Evolutionary conservation across 1,140 invertebrate genomes (phyloP).

Genomic region (Macrotrachela quadricornifera): DNA sequence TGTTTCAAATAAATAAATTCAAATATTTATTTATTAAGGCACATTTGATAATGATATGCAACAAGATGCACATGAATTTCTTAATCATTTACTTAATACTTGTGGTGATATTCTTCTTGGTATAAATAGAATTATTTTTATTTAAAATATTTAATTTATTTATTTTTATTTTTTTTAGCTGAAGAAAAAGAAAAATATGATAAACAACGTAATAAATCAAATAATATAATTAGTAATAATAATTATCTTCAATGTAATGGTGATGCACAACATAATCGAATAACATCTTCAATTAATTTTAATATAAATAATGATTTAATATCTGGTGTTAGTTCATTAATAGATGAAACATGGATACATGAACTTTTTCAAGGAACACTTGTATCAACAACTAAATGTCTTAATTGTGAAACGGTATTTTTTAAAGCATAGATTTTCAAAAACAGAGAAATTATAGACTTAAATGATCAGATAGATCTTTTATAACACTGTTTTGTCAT

Average conservation of each 20-base stretch:
- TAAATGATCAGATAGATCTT: no score
- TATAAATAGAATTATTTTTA: constrained; percentile 8
- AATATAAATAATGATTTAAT: no score
- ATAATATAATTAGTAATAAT: background rate
- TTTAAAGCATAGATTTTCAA: constrained; percentile 6
- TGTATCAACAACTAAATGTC: constrained; percentile 91
- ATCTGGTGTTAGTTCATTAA: constrained; percentile 22
- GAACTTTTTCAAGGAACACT: constrained; percentile 98
- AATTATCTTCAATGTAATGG: background rate
- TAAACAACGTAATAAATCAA: constrained; percentile 20
- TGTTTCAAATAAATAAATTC: background rate
- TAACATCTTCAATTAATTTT: no score
- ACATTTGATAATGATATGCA: constrained; percentile 99
- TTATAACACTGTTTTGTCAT: no score
- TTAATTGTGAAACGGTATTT: constrained; percentile 91
- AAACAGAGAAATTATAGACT: background rate
- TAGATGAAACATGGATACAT: constrained; percentile 93
- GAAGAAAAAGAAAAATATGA: constrained; percentile 30
- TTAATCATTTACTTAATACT: constrained; percentile 88
- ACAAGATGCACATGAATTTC: constrained; percentile 98
- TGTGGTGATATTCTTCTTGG: constrained; percentile 43
- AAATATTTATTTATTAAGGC: constrained; percentile 42
- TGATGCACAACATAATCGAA: background rate
- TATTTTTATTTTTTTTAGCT: constrained; percentile 34
- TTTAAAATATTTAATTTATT: background rate